phyloP scores from a whole-genome alignment of 2,113 vertebrate genomes.

The Crotalus viridis region DNA sequence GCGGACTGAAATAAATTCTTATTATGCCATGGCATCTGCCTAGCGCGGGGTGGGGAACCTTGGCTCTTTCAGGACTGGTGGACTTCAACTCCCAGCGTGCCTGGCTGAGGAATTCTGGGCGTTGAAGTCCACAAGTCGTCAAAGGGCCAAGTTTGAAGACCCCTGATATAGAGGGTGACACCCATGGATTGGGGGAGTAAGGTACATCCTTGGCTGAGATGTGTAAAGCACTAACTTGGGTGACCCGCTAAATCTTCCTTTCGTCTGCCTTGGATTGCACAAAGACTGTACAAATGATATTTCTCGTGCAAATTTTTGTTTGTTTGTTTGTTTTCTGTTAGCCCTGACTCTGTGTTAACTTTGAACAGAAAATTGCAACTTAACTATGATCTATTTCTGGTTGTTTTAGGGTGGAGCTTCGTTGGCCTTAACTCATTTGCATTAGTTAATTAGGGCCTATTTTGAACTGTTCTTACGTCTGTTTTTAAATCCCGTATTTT shows the following conservation, averaged over 20 bases:
- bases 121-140: no score
- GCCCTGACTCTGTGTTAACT: background rate
- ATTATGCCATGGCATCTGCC: constrained; percentile 60
- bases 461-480: background rate
- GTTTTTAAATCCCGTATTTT: background rate
- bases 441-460: background rate
- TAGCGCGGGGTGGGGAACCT: constrained; percentile 10
- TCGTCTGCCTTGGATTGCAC: background rate
- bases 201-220: background rate
- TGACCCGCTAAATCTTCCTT: background rate
- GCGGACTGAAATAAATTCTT: constrained; percentile 65
- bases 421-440: background rate
- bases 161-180: background rate
- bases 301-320: background rate
- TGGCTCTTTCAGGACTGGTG: no score
- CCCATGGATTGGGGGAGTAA: background rate
- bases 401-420: background rate
- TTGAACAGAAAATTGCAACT: background rate
- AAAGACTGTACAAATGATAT: background rate
- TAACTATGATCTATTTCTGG: background rate
- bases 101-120: no score
- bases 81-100: no score
- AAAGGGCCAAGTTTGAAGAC: no score
- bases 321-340: background rate
- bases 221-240: background rate